These are phyloP conservation scores for Oxystoma pomonae DNA, from an alignment of 2,888 invertebrate species.

Conservation along the genomic window DNA sequence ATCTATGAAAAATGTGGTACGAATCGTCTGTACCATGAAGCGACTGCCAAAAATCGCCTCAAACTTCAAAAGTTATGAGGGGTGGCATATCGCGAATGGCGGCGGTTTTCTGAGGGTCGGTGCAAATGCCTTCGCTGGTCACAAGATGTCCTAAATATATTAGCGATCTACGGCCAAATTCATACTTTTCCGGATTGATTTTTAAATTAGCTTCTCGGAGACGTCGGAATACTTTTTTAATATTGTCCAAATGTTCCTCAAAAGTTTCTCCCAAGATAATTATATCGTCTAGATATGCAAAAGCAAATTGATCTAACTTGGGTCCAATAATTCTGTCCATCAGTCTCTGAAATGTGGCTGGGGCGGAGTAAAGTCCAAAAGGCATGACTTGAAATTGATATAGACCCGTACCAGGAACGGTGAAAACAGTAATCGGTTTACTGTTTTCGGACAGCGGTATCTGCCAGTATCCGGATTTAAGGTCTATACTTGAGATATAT, in stretches of 20 bases:
- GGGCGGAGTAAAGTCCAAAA: conserved; percentile 34
- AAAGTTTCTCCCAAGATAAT: conserved; percentile 23
- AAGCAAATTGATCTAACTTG: conserved; percentile 26
- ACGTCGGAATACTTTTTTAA: conserved; percentile 14
- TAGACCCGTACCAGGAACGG: too few species aligned
- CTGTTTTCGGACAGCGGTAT: conserved; percentile 16
- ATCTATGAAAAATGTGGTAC: conserved; percentile 5
- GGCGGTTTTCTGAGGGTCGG: conserved; percentile 5
- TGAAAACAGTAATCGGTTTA: conserved; percentile 30
- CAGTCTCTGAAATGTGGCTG: conserved; percentile 34
- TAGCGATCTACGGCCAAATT: conserved; percentile 24
- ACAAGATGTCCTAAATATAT: too few species aligned
- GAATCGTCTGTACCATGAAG: conserved; percentile 11
- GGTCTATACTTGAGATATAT: conserved; percentile 1
- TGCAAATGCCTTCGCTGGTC: background rate
- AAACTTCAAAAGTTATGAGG: too few species aligned
- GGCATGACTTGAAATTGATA: conserved; percentile 35
- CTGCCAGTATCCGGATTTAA: background rate
- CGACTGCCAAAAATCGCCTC: too few species aligned
- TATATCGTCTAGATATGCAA: conserved; percentile 32
- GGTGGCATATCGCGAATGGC: conserved; percentile 4
- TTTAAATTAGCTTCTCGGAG: conserved; percentile 13
- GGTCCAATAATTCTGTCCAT: too few species aligned
- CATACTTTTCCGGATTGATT: conserved; percentile 27
- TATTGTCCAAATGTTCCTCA: too few species aligned